Percentiles rank a stretch among this genome's conserved stretches.
Evolutionary conservation across 1,140 invertebrate genomes (phyloP).

Genomic region (Drosophila fuyamai): DNA sequence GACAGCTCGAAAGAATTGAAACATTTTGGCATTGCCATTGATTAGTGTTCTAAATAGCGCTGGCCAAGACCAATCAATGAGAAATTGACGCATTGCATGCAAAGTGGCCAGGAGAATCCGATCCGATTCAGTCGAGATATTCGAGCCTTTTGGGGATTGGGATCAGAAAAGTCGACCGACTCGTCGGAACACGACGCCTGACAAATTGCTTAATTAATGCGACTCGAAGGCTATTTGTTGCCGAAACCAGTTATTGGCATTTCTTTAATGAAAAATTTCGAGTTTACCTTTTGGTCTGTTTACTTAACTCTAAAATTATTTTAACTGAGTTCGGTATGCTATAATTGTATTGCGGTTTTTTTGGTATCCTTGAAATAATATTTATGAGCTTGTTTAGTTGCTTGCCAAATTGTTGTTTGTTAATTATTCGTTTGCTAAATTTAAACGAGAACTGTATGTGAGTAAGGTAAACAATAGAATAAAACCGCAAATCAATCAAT

Average conservation of each 20-base stretch:
- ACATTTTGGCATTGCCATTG: slow-evolving; percentile 71
- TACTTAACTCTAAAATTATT: slow-evolving; percentile 21
- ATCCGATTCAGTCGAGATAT: slow-evolving; percentile 8
- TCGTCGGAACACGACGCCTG: slow-evolving; percentile 49
- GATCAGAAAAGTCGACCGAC: slow-evolving; percentile 44
- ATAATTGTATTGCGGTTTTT: slow-evolving; percentile 55
- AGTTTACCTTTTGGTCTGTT: slow-evolving; percentile 20
- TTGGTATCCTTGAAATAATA: slow-evolving; percentile 49
- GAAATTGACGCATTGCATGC: slow-evolving; percentile 69
- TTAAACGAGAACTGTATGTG: neutral
- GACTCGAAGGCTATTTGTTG: slow-evolving; percentile 70
- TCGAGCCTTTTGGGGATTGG: slow-evolving; percentile 26
- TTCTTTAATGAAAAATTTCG: slow-evolving; percentile 59
- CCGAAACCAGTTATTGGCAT: slow-evolving; percentile 61
- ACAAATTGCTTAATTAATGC: slow-evolving; percentile 82
- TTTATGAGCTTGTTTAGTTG: neutral
- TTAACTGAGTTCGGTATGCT: slow-evolving; percentile 14
- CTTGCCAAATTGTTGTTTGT: neutral
- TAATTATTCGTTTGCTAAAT: slow-evolving; percentile 1
- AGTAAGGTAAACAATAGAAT: neutral
- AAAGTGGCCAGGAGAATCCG: slow-evolving; percentile 41
- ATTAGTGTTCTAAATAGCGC: slow-evolving; percentile 77
- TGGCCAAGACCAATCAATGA: slow-evolving; percentile 44
- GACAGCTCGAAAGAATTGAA: slow-evolving; percentile 48
- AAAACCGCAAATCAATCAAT: slow-evolving; percentile 15